Conservation (phyloP, 2,888 invertebrate species). For the Callyntrura guangdongensis region DNA sequence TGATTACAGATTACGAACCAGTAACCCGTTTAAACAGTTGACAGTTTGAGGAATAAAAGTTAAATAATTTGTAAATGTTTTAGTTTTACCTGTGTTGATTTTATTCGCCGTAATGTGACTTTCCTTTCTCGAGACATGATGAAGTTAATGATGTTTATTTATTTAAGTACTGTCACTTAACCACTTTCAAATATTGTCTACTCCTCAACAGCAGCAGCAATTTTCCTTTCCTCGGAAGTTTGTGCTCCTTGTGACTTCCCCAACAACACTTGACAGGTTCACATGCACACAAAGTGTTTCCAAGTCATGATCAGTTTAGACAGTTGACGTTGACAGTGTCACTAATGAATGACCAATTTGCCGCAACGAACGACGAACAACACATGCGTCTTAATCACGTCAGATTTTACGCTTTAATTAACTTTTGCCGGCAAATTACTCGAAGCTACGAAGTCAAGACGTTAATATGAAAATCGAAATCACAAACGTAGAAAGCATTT, state of each 20-base stretch:
- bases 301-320: conserved; percentile 26
- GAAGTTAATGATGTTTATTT: not conserved
- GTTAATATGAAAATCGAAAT: not conserved
- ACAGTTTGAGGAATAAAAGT: no score
- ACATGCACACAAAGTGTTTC: not conserved
- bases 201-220: not conserved
- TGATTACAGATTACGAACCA: no score
- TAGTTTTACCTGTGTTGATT: conserved; percentile 83
- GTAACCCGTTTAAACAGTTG: no score
- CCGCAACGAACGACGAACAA: not conserved
- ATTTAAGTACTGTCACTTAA: not conserved
- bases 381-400: no score
- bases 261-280: not conserved
- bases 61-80: not conserved
- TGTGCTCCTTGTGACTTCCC: not conserved
- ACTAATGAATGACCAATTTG: not conserved
- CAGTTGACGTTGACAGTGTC: not conserved
- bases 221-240: not conserved
- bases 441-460: no score
- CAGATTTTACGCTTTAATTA: no score
- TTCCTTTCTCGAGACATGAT: conserved; percentile 84
- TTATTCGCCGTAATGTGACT: conserved; percentile 83
- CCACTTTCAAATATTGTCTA: not conserved
- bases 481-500: no score
- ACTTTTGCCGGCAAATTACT: not conserved